Evolutionary conservation across 2,888 invertebrate species (phyloP), one percentile per base, ranked within the genome.

Genomic region (Oligia fasciuncula): DNA sequence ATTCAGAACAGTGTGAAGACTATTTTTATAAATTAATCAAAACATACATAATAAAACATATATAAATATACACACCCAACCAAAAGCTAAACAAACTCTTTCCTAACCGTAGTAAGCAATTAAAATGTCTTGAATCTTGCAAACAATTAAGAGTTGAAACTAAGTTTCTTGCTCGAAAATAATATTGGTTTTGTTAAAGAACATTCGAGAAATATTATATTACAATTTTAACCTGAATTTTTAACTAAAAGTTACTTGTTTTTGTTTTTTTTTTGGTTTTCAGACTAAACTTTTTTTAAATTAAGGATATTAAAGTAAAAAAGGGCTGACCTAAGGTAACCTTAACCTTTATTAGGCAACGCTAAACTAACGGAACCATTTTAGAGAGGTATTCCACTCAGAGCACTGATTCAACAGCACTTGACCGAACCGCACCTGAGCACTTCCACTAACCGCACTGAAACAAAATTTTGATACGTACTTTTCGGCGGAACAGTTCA

Each of bases 181-280:
- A 83, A 83, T 80, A 83, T 80, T 85, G 81, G 80, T 73, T 75
- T 83, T 72, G 60, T 80, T 80, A 75, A 29, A 84, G 74, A 80
- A 84, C n/a, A 46, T 72, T 71, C 23, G 51, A 51, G n/a, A 80
- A 84, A 80, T 84, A 81, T n/a, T 84, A 81, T n/a, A 72, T 23
- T 46, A 65, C 3, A 67, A 54, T n/a, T 68, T 43, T 2, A 63
- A 63, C 57, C 11, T 60, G 9, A 54, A 57, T 60, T 43, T 71
- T 43, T 40, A 40, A 40, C 5, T 40, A 40, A 40, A 40, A 40
- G 5, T 40, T n/a, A n/a, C n/a, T 40, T 40, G 40, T 40, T 40
- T 5, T 40, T 6, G n/a, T n/a, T 40, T 40, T 40, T 0, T 40
- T 40, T 40, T 40, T 40, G 4, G 23, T 46, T 73, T 29, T 14